Percentiles rank a stretch among this genome's conserved stretches.
Evolutionary conservation across 2,797 vertebrate species (phyloP).

Genomic region (Ciconia nigra): DNA sequence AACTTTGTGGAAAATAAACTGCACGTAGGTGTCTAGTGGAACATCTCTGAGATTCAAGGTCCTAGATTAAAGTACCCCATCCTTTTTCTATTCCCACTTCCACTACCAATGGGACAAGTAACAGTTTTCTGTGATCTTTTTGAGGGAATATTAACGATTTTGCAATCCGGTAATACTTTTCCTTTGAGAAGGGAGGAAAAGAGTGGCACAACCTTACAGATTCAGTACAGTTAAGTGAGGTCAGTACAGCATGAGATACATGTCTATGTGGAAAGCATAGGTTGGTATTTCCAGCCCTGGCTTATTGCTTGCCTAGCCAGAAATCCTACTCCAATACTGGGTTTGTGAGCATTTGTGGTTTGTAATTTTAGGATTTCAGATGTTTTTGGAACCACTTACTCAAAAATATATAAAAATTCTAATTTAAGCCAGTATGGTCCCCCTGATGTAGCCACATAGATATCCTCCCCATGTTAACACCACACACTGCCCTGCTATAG

Average conservation of each 20-base stretch:
- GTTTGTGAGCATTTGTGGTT: neutral
- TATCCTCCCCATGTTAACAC: neutral
- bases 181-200: neutral
- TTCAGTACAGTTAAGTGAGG: neutral
- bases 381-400: neutral
- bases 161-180: neutral
- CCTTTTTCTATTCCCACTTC: neutral
- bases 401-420: neutral
- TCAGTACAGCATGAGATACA: neutral
- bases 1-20: neutral
- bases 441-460: neutral
- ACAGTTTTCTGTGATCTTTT: neutral
- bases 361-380: neutral
- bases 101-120: neutral
- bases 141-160: neutral
- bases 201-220: neutral
- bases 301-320: neutral
- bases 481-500: neutral
- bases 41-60: neutral
- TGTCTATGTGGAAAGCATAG: neutral
- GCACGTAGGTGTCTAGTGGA: neutral
- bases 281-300: neutral
- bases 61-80: neutral
- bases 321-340: neutral
- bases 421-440: neutral